Base-by-base conservation (phyloP, 2,797 vertebrate species). In the Falco novaeseelandiae region DNA sequence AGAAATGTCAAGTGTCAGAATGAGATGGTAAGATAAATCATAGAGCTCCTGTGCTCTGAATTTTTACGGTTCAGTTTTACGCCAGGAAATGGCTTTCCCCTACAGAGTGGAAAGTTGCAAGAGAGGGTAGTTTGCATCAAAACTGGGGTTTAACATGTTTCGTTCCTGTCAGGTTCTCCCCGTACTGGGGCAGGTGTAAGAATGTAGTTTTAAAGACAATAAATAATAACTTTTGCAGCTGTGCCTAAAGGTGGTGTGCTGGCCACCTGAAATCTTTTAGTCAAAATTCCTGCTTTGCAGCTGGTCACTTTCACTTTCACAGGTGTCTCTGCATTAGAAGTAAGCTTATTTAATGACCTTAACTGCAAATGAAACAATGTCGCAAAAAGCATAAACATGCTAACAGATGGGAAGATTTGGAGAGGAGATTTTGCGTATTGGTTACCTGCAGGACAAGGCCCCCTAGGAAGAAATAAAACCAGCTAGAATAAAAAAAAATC, bases 381-480 rank as follows among this genome's bases (percentile, higher is more conserved):
- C 86, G n/a, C 70, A 89, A 85, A 59, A 86, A 81, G 38, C 58
- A 48, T 36, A 46, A 52, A 27, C 16, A 4, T 14, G 7, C 22
- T 55, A 54, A 93, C 30, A 44, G 42, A 36, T 30, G n/a, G 49
- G 22, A 55, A 55, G 12, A 49, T 61, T 63, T 40, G 6, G 11
- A 46, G 4, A 6, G 16, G 27, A 79, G 7, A n/a, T 57, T 32
- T 82, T 51, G 9, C 2, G 0, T 30, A 6, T 14, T 34, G 29
- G 14, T 49, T 59, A 55, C 23, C 18, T 0, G 0, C 22, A 82
- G 51, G 14, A 19, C 4, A 0, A 0, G 2, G 4, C 61, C 20
- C 9, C 21, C 32, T 73, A 36, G 19, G 19, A 93, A 62, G 40
- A 91, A 86, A 55, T 79, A n/a, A 91, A 93, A 83, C 15, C 9